These are phyloP conservation scores for Mactra quadrangularis DNA, from an alignment of 1,140 invertebrate species.

Conservation along the genomic window DNA sequence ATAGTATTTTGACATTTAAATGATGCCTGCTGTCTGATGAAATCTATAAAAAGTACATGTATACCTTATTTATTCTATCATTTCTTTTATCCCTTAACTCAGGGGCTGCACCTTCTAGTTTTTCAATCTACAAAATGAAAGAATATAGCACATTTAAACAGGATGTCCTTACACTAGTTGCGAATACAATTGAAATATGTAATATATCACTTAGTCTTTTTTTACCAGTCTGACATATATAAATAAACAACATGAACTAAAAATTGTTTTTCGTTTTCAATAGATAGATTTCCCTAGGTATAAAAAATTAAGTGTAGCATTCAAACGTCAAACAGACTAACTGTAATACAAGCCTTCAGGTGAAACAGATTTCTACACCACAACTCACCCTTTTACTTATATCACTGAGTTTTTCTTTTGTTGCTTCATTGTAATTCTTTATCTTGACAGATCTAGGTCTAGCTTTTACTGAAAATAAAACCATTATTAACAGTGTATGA, in stretches of 20 bases:
- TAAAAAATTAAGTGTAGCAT: too few relatives aligned
- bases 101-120: conserved; percentile 58
- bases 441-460: conserved; percentile 47
- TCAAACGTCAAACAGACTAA: too few relatives aligned
- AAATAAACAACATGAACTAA: too few relatives aligned
- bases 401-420: conserved; percentile 50
- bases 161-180: background rate
- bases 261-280: too few relatives aligned
- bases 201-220: too few relatives aligned
- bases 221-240: too few relatives aligned
- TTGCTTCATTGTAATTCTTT: conserved; percentile 53
- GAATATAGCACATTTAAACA: background rate
- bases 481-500: background rate
- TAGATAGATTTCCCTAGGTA: too few relatives aligned
- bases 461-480: conserved; percentile 44
- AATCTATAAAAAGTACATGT: too few relatives aligned
- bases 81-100: conserved; percentile 60
- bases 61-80: conserved; percentile 65
- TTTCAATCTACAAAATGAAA: conserved; percentile 61
- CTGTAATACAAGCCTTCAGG: too few relatives aligned
- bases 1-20: too few relatives aligned
- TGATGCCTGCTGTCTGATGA: too few relatives aligned
- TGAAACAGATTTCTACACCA: too few relatives aligned
- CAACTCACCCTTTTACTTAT: conserved; percentile 53
- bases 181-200: background rate